phyloP scores from a whole-genome alignment of 37 sponge, comb jelly and placozoan genomes.

The Agelas oroides region DNA sequence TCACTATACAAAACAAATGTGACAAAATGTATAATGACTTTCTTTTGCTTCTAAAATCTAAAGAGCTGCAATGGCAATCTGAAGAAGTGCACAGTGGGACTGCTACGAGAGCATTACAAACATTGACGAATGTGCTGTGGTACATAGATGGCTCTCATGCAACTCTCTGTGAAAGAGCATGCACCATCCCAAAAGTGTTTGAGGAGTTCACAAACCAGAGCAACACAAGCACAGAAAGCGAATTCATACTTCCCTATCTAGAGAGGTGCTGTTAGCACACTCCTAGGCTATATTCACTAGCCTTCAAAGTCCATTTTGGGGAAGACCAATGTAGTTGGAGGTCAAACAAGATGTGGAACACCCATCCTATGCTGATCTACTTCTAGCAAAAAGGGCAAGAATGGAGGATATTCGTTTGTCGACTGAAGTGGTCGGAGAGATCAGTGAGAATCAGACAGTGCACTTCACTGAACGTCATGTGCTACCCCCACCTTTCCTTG shows the following conservation, averaged over 20 bases:
- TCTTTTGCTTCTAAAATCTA: background rate
- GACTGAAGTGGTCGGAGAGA: slow-evolving; percentile 4
- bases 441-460: background rate
- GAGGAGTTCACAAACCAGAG: background rate
- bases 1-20: background rate
- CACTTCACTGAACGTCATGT: too few species aligned
- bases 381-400: slow-evolving; percentile 32
- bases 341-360: slow-evolving; percentile 25
- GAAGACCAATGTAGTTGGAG: background rate
- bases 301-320: slow-evolving; percentile 17
- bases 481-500: too few species aligned
- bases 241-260: background rate
- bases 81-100: background rate
- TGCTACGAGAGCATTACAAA: too few species aligned
- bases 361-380: slow-evolving; percentile 41
- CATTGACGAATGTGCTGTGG: too few species aligned
- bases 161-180: background rate
- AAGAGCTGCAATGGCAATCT: background rate
- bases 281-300: slow-evolving; percentile 23
- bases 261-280: slow-evolving; percentile 22
- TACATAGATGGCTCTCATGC: slow-evolving; percentile 37
- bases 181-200: slow-evolving; percentile 9
- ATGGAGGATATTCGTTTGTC: slow-evolving; percentile 26
- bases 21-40: background rate
- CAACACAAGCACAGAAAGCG: slow-evolving; percentile 4